These are phyloP conservation scores for Zeuzera pyrina DNA, from an alignment of 2,888 invertebrate genomes.

Conservation along the genomic window DNA sequence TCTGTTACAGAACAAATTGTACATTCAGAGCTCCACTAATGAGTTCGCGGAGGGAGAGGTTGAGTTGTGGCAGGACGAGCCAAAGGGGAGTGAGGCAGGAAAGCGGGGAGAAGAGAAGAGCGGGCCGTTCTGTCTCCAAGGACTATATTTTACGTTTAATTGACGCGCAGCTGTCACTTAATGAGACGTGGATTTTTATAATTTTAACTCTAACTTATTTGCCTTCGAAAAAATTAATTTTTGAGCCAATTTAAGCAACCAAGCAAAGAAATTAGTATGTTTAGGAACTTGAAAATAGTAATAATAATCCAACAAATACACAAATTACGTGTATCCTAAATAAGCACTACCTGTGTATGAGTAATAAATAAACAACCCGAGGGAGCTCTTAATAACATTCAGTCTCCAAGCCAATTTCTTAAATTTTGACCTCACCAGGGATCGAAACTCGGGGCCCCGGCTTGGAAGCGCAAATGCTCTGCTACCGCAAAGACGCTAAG, in stretches of 20 bases:
- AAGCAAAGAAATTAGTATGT: no score
- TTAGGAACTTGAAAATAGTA: no score
- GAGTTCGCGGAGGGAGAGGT: slow-evolving; percentile 44
- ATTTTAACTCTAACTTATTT: slow-evolving; percentile 13
- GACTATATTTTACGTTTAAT: slow-evolving; percentile 70
- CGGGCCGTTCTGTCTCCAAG: slow-evolving; percentile 36
- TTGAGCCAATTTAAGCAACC: slow-evolving; percentile 1
- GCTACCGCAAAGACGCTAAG: no score
- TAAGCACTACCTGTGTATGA: no score
- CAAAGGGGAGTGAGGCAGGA: slow-evolving; percentile 14
- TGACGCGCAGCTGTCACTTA: slow-evolving; percentile 68
- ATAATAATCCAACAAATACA: no score
- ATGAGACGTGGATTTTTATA: slow-evolving; percentile 60
- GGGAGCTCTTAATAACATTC: no score
- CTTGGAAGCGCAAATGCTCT: no score
- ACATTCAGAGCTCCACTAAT: slow-evolving; percentile 62
- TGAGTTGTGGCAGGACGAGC: slow-evolving; percentile 31
- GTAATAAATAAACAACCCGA: no score
- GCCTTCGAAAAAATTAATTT: neutral
- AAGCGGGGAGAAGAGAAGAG: slow-evolving; percentile 14
- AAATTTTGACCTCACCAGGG: no score
- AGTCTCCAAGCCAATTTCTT: no score
- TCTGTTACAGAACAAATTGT: slow-evolving; percentile 67
- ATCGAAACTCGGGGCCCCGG: no score
- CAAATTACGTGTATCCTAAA: no score